phyloP scores from a whole-genome alignment of 2,113 vertebrate species.

The human region GRCh38 chr4:1297501-1298000 shows the following conservation, averaged over 20 bases:
- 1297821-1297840: neutral
- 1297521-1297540: neutral
- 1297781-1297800: neutral
- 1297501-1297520: neutral
- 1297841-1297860: no score
- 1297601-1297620: no score
- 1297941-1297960: neutral
- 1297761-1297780: neutral
- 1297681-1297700: neutral
- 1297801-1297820: neutral
- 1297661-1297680: no score
- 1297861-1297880: neutral
- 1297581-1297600: neutral
- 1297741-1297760: neutral
- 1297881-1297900: neutral
- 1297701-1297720: neutral
- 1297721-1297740: neutral
- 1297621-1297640: neutral
- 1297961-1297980: neutral
- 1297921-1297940: neutral
- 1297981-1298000: rapidly evolving
- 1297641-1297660: neutral
- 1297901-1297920: neutral
- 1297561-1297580: neutral
- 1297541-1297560: neutral